Evolutionary conservation across 2,888 invertebrate genomes (phyloP).

Genomic region (Homarus gammarus): DNA sequence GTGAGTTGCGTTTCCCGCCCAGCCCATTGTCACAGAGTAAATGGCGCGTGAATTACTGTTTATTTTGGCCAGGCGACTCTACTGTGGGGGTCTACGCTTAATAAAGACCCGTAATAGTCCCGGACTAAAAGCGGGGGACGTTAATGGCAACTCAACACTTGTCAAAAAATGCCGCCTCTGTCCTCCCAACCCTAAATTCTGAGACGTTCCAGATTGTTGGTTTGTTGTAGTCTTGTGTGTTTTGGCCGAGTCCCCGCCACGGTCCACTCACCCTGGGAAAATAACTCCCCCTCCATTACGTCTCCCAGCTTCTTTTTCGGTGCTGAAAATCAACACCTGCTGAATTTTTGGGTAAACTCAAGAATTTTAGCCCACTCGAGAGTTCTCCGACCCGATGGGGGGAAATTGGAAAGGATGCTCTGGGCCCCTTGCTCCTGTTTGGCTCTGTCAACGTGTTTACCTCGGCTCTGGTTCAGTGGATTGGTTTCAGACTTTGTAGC

Average conservation of each 20-base stretch:
- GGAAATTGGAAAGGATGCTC: too few species aligned
- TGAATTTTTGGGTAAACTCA: too few species aligned
- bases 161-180: conserved; percentile 22
- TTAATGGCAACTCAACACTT: conserved; percentile 21
- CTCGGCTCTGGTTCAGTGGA: too few species aligned
- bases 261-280: too few species aligned
- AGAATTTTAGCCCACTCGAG: too few species aligned
- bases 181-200: neutral
- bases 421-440: too few species aligned
- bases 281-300: too few species aligned
- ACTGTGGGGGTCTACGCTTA: conserved; percentile 36
- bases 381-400: too few species aligned
- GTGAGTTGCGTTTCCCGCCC: conserved; percentile 39
- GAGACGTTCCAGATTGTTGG: conserved; percentile 1
- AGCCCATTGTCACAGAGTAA: conserved; percentile 39
- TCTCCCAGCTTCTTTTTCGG: too few species aligned
- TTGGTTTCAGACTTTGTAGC: too few species aligned
- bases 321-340: too few species aligned
- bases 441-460: too few species aligned
- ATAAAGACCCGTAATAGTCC: conserved; percentile 8
- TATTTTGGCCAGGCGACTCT: conserved; percentile 25
- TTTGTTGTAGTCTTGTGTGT: conserved; percentile 6
- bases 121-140: conserved; percentile 13
- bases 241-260: neutral
- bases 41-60: conserved; percentile 58